Evolutionary conservation across 2,888 invertebrate species (phyloP).

Genomic region (Napeogenes sylphis): DNA sequence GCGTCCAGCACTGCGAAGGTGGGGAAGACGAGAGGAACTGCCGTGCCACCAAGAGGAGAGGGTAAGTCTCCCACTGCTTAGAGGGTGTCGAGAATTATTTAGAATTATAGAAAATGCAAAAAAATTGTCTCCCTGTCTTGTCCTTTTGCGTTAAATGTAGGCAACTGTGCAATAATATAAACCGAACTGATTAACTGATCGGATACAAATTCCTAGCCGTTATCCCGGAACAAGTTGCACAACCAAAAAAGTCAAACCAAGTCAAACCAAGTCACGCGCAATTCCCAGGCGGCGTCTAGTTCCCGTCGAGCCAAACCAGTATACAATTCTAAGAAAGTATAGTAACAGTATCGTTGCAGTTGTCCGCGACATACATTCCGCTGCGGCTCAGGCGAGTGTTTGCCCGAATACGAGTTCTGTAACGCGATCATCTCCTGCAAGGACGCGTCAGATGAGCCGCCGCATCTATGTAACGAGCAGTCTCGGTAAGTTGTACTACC

Average conservation of each 20-base stretch:
- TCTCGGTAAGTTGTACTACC: slow-evolving; percentile 53
- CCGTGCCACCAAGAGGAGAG: slow-evolving; percentile 74
- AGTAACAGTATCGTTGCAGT: slow-evolving; percentile 41
- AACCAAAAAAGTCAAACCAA: background rate
- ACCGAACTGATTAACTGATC: too few relatives aligned
- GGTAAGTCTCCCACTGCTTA: slow-evolving; percentile 47
- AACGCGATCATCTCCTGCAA: slow-evolving; percentile 91
- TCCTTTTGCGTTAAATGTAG: too few relatives aligned
- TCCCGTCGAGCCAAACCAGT: too few relatives aligned
- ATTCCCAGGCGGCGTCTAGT: background rate
- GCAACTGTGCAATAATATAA: too few relatives aligned
- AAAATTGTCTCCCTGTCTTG: too few relatives aligned
- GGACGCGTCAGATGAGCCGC: slow-evolving; percentile 93
- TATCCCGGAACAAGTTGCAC: background rate
- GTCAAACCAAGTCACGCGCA: background rate
- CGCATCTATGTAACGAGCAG: slow-evolving; percentile 84
- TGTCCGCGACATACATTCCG: slow-evolving; percentile 91
- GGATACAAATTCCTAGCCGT: background rate
- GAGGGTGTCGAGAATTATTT: too few relatives aligned
- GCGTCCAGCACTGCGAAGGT: slow-evolving; percentile 84
- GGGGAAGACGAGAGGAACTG: slow-evolving; percentile 87
- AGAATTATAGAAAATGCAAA: too few relatives aligned
- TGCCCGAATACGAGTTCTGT: slow-evolving; percentile 94
- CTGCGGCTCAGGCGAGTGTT: slow-evolving; percentile 90
- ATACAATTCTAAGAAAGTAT: background rate